phyloP scores from a whole-genome alignment of 2,888 invertebrate species.

The Phymatocera aterrima region DNA sequence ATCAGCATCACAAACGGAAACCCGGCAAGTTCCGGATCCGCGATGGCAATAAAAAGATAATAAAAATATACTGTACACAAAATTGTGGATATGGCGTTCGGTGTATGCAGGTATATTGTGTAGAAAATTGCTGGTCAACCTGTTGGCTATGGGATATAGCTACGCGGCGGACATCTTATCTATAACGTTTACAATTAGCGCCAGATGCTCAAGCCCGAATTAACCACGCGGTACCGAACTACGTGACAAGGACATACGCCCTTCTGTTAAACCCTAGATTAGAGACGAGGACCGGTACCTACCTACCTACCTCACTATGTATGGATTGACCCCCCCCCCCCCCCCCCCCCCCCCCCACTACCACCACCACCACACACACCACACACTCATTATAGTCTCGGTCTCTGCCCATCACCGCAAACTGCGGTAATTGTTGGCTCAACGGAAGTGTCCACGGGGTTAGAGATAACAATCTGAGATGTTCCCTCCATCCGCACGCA shows the following conservation, averaged over 20 bases:
- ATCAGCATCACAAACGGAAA: constrained; percentile 9
- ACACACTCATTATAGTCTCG: constrained; percentile 1
- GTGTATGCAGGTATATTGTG: no score
- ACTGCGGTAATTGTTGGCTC: constrained; percentile 66
- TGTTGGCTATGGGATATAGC: constrained; percentile 65
- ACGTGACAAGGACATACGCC: constrained; percentile 50
- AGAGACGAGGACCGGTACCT: constrained; percentile 46
- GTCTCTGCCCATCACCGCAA: constrained; percentile 40
- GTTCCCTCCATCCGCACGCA: constrained; percentile 63
- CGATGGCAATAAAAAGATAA: constrained; percentile 18
- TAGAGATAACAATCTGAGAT: constrained; percentile 72
- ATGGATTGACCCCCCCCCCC: no score
- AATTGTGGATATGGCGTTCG: no score
- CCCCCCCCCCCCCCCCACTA: no score
- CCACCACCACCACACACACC: no score
- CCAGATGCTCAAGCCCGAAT: constrained; percentile 64
- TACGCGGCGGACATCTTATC: constrained; percentile 62
- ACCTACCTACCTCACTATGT: background rate
- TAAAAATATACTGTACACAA: constrained; percentile 42
- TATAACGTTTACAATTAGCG: constrained; percentile 64
- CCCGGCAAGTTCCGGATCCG: constrained; percentile 24
- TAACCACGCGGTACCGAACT: constrained; percentile 47
- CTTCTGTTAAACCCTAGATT: constrained; percentile 39
- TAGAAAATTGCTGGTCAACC: no score
- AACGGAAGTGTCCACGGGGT: constrained; percentile 68